Evolutionary conservation across 2,797 vertebrate genomes (phyloP).

Genomic region (Austrolebias charrua): DNA sequence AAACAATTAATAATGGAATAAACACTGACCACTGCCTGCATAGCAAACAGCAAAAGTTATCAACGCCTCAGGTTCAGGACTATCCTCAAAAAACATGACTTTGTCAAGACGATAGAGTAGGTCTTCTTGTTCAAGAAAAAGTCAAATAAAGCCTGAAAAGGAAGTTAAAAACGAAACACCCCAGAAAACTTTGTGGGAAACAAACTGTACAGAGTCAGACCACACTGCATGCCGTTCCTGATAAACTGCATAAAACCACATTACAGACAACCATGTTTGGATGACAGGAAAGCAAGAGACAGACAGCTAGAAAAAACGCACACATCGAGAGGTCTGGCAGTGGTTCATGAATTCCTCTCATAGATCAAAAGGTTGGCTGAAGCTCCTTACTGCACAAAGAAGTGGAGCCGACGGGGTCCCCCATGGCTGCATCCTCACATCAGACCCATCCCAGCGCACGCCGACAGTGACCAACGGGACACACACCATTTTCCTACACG

Average conservation of each 20-base stretch:
- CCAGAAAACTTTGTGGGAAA: conserved; percentile 40
- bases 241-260: conserved; percentile 31
- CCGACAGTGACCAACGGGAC: conserved; percentile 63
- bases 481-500: conserved; percentile 78
- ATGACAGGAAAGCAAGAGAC: conserved; percentile 35
- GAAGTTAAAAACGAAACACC: conserved; percentile 5
- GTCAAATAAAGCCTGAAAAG: conserved; percentile 15
- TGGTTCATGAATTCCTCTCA: conserved; percentile 42
- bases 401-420: conserved; percentile 71
- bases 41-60: conserved; percentile 26
- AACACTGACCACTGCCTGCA: conserved; percentile 62
- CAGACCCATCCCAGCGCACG: conserved; percentile 67
- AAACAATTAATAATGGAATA: conserved; percentile 79
- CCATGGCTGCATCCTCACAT: conserved; percentile 77
- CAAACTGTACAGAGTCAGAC: conserved; percentile 6
- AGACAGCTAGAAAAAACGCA: conserved; percentile 50
- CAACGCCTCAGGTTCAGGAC: too few species aligned
- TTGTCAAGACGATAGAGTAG: conserved; percentile 36
- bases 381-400: conserved; percentile 83
- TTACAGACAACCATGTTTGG: conserved; percentile 18
- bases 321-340: conserved; percentile 58
- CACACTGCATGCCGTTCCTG: conserved; percentile 11
- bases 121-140: conserved; percentile 11
- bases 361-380: conserved; percentile 63
- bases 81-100: conserved; percentile 7